These are phyloP conservation scores for Cryptocheilus praepositus DNA, from an alignment of 2,888 invertebrate species.

Conservation along the genomic window DNA sequence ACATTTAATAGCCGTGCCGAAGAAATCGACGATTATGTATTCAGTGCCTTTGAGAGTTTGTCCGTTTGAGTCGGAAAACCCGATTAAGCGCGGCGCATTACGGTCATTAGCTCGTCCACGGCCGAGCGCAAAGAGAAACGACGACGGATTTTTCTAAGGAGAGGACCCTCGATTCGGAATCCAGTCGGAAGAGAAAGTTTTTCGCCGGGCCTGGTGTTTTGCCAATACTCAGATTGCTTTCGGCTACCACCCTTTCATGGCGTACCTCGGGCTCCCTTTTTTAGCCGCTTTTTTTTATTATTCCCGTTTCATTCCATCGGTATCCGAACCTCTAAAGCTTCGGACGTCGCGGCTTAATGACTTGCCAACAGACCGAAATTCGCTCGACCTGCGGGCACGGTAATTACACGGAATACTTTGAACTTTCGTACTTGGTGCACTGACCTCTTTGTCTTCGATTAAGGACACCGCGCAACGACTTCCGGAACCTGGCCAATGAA, in stretches of 20 bases:
- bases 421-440: conserved; percentile 1
- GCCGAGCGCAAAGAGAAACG: conserved; percentile 25
- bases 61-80: neutral
- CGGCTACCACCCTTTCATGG: conserved; percentile 41
- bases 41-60: too few species aligned
- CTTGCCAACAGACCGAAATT: conserved; percentile 55
- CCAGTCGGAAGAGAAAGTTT: conserved; percentile 49
- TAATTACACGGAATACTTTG: conserved; percentile 8
- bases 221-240: conserved; percentile 55
- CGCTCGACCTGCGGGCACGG: conserved; percentile 3
- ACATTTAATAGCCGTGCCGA: too few species aligned
- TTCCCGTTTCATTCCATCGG: conserved; percentile 19
- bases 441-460: conserved; percentile 3
- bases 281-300: conserved; percentile 44
- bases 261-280: conserved; percentile 23
- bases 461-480: neutral
- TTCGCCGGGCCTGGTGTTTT: conserved; percentile 45
- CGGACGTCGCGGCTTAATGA: conserved; percentile 53
- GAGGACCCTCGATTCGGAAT: conserved; percentile 41
- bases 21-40: too few species aligned
- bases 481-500: too few species aligned
- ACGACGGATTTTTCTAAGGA: conserved; percentile 16
- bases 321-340: conserved; percentile 11
- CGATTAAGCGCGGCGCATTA: conserved; percentile 29
- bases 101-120: conserved; percentile 38